These are phyloP conservation scores for Ladona fulva DNA, from an alignment of 1,140 invertebrate genomes.

Conservation along the genomic window DNA sequence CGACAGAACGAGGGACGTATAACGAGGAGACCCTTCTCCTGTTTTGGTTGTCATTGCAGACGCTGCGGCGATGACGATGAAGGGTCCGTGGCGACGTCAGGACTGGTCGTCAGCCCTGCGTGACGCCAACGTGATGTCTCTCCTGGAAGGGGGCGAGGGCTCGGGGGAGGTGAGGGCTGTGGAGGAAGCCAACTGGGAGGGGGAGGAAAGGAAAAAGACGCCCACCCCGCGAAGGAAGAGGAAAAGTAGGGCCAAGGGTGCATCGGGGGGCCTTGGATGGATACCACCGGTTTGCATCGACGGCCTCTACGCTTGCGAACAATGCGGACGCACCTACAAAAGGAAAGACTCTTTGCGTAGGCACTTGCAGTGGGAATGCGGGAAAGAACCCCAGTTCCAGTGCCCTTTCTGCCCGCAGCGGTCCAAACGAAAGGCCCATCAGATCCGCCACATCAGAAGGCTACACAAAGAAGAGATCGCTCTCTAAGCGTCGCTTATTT, in stretches of 20 bases:
- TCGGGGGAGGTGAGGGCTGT: background rate
- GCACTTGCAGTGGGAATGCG: constrained; percentile 57
- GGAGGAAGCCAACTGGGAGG: background rate
- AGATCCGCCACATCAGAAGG: constrained; percentile 46
- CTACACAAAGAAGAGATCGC: constrained; percentile 41
- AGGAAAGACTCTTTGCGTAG: constrained; percentile 53
- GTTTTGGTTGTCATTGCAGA: constrained; percentile 5
- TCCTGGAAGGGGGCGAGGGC: background rate
- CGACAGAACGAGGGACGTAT: background rate
- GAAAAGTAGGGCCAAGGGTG: background rate
- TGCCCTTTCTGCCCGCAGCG: constrained; percentile 53
- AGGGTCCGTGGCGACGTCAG: background rate
- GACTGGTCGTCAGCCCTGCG: constrained; percentile 4
- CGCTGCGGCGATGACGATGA: background rate
- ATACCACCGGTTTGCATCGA: background rate
- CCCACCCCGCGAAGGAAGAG: background rate
- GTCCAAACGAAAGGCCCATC: constrained; percentile 49
- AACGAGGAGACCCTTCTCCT: background rate
- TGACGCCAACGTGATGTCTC: constrained; percentile 2
- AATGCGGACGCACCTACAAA: constrained; percentile 53
- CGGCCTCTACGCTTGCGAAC: constrained; percentile 35
- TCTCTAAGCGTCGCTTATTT: too few species aligned
- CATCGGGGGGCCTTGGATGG: background rate
- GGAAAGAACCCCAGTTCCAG: constrained; percentile 54
- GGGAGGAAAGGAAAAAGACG: background rate